These are phyloP conservation scores for Pyrocoelia pectoralis DNA, from an alignment of 2,888 invertebrate genomes.

Conservation along the genomic window DNA sequence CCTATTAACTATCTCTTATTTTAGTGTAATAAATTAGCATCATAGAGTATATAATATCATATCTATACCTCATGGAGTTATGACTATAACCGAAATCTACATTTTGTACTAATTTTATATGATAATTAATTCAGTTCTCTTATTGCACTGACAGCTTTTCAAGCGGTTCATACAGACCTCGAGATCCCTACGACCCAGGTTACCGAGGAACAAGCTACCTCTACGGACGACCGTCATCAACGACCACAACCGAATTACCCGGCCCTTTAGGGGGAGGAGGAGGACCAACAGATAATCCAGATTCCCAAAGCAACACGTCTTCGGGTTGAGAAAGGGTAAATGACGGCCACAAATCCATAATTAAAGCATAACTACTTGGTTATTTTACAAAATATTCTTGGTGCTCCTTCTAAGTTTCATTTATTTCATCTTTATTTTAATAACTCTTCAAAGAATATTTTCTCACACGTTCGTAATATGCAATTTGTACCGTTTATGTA, in stretches of 20 bases:
- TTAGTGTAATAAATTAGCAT: no score
- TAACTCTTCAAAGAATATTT: not conserved
- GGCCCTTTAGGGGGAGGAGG: constrained; percentile 48
- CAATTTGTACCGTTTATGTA: not conserved
- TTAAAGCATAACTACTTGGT: constrained; percentile 23
- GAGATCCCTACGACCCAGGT: constrained; percentile 50
- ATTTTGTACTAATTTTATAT: not conserved
- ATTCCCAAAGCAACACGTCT: constrained; percentile 43
- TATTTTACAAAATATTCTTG: constrained; percentile 12
- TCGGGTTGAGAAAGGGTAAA: constrained; percentile 23
- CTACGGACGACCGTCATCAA: constrained; percentile 63
- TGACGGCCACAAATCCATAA: constrained; percentile 17
- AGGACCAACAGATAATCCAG: constrained; percentile 58
- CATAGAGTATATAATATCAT: no score
- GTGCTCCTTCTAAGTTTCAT: not conserved
- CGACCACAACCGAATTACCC: constrained; percentile 55
- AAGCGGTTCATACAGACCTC: constrained; percentile 43
- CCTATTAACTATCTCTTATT: no score
- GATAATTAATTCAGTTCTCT: constrained; percentile 24
- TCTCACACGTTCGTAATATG: not conserved
- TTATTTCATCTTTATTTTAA: not conserved
- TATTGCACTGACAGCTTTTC: constrained; percentile 30
- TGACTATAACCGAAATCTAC: no score
- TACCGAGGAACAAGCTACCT: constrained; percentile 64
- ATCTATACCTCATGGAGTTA: no score